Conservation (phyloP, 2,797 vertebrate genomes). For the Sebastes taczanowskii region DNA sequence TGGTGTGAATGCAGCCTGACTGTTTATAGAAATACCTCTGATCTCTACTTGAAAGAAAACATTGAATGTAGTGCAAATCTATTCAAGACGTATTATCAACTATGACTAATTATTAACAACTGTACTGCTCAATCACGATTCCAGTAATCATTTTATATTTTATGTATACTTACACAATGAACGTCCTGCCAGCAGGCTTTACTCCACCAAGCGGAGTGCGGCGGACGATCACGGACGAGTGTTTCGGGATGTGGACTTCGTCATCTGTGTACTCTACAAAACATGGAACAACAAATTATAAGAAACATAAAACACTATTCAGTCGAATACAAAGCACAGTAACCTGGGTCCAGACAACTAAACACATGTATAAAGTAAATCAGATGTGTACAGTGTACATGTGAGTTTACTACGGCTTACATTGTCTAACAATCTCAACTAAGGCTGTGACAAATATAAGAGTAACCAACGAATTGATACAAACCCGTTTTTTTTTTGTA, state of each 20-base stretch:
- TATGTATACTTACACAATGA: slow-evolving; percentile 90
- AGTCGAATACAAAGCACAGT: not conserved
- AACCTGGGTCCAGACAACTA: not conserved
- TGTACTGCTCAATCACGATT: not conserved
- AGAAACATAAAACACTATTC: not conserved
- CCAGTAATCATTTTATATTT: not conserved
- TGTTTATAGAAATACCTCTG: not conserved
- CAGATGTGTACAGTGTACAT: not conserved
- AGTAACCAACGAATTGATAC: too few relatives aligned
- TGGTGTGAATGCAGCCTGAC: not conserved
- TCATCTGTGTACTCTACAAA: slow-evolving; percentile 93
- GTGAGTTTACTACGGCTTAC: too few relatives aligned
- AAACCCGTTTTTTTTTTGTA: too few relatives aligned
- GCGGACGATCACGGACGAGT: slow-evolving; percentile 95
- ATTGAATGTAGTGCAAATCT: not conserved
- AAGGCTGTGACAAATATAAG: too few relatives aligned
- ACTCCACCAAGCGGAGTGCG: slow-evolving; percentile 96
- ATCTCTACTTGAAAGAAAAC: not conserved
- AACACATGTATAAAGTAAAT: not conserved
- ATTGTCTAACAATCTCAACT: too few relatives aligned
- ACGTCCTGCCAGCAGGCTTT: slow-evolving; percentile 97
- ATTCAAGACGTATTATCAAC: not conserved
- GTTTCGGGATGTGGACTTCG: slow-evolving; percentile 93
- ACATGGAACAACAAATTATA: not conserved
- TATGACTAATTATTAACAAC: not conserved